Evolutionary conservation across 2,888 invertebrate species (phyloP), one percentile per base, ranked within the genome.

Genomic region (Synanthedon andrenaeformis): DNA sequence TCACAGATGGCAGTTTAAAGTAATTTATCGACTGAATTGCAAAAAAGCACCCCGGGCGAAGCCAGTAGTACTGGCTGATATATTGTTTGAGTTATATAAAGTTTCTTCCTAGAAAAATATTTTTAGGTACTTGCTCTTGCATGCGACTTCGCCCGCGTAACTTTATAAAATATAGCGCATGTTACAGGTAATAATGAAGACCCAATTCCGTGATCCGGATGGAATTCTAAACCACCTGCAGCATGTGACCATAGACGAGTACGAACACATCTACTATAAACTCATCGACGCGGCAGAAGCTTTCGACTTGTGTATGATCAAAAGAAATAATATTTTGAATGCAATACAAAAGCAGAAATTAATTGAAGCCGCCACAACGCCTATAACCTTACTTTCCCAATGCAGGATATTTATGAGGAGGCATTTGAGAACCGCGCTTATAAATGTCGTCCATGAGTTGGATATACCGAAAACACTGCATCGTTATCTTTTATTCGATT

Each of bases 201-300:
- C 94, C 8, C 95, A 95, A 63, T 94, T 93, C 70, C 90, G 94
- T 55, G 94, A 96, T 69, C 94, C 95, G 0, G 93, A 93, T 68
- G 95, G 96, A 42, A 91, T 96, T 54, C 84, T 96, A 4, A 95
- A 94, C 72, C 93, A 92, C 35, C 89, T 95, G 11, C 92, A 93
- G 62, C 92, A 93, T 72, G 88, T 91, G 0, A 84, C 88, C 1
- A 62, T 81, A 1, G 73, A 76, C 17, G 80, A 84, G 56, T 69
- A 79, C 58, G 77, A 89, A 52, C 80, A 88, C 59, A 89, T 93
- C 53, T 90, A 93, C 70, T 89, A 91, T 59, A 84, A 92, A 42
- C 86, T 95, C 54, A 74, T 94, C 52, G 92, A 93, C 63, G 92
- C 94, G 0, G 92, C 93, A 0, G 93, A 94, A 74, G 89, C 92